A percentile compares a stretch with the other conserved stretches of the same genome.
These are phyloP conservation scores for Trachelus troglodyta DNA, from an alignment of 2,888 invertebrate species.

Conservation along the genomic window DNA sequence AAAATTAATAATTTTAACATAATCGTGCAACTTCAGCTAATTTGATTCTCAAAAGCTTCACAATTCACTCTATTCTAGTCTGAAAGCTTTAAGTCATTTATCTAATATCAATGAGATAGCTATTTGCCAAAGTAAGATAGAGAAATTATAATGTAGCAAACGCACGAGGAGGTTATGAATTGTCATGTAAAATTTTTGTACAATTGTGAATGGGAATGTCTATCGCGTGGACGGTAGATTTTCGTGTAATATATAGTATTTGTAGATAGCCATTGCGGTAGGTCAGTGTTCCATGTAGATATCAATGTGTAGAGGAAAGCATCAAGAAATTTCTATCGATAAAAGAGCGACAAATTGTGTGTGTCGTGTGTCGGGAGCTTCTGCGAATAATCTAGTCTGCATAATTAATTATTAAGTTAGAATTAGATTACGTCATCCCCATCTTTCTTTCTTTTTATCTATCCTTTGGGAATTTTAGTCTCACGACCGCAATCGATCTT, in stretches of 20 bases:
- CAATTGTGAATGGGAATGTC: constrained; percentile 17
- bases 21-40: background rate
- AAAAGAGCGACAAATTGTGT: background rate
- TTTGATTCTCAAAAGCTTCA: background rate
- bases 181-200: constrained; percentile 26
- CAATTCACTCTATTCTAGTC: background rate
- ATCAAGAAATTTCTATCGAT: background rate
- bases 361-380: background rate
- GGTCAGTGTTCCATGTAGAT: constrained; percentile 17
- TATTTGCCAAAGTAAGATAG: background rate
- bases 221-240: constrained; percentile 11
- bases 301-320: constrained; percentile 8
- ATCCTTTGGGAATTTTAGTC: background rate
- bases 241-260: constrained; percentile 33
- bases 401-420: background rate
- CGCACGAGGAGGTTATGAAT: background rate
- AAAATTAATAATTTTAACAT: background rate
- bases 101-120: background rate
- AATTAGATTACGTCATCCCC: background rate
- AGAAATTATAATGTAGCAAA: background rate
- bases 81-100: background rate
- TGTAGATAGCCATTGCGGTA: constrained; percentile 33
- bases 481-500: background rate
- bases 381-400: background rate
- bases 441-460: background rate